Base-by-base conservation (phyloP, 1,140 invertebrate species). In the Nomia melanderi region DNA sequence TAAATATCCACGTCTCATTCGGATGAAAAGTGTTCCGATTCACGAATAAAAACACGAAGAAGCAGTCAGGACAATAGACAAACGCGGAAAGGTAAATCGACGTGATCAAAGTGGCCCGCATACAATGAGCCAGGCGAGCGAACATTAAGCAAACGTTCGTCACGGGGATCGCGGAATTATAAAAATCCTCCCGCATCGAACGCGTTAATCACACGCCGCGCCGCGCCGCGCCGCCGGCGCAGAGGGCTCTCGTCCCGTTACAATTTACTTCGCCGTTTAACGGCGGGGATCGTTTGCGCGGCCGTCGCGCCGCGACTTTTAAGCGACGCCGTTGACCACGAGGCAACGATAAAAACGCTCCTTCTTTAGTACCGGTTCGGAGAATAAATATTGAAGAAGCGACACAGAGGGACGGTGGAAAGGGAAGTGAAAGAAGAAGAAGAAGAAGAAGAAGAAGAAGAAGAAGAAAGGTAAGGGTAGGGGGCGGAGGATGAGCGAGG, bases 381-480 rank as follows among this genome's bases (percentile, higher is more conserved):
- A 53, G 74, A 59, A 71, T 80, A 69, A 80, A 80, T 80, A 77
- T 80, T 70, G 74, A 71, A 71, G 66, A 25, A 71, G n/a, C 33
- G 20, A 44, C 41, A 44, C 41, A 17, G 23, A 25, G 47, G 29
- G 23, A n/a, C 3, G 33, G 3, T 65, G 56, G 36, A 69, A 57
- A 60, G 44, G 66, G 72, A 62, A 78, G 67, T 59, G 77, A 80
- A 77, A 50, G 65, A 17, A 44, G 59, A 50, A 64, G 77, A 71
- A 44, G 62, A 31, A 54, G 66, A 25, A 77, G 57, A 41, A 77
- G 41, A 17, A 29, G 41, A 31, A 27, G 17, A 25, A 29, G 31
- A 39, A 39, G 36, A 39, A 39, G 36, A 1, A 39, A 12, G 6
- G 36, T 11, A 9, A 12, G 36, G 36, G 36, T 39, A 9, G 36